A percentile compares a stretch with the other conserved stretches of the same genome.
phyloP scores from a whole-genome alignment of 2,797 vertebrate species.

The Parambassis ranga region DNA sequence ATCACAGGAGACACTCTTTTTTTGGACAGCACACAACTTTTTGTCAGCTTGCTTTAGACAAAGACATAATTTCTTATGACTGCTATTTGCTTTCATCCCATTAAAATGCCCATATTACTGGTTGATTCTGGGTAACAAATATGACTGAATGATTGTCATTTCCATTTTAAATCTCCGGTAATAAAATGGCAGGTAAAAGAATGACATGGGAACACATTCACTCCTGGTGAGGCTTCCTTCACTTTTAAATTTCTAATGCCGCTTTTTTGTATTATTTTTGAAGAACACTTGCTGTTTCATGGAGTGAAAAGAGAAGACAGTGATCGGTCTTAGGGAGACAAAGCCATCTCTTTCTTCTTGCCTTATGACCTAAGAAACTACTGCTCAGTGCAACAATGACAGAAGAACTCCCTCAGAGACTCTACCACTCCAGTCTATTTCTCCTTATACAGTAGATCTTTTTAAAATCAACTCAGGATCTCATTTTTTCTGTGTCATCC shows the following conservation, averaged over 20 bases:
- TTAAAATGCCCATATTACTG: no score
- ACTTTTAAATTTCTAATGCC: neutral
- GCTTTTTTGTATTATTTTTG: conserved; percentile 8
- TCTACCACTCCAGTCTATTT: conserved; percentile 21
- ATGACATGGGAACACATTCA: neutral
- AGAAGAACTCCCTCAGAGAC: conserved; percentile 22
- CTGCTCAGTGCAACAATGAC: conserved; percentile 23
- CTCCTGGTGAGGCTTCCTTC: neutral
- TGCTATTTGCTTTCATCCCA: neutral
- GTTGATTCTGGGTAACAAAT: no score
- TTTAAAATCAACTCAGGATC: conserved; percentile 9
- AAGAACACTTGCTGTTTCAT: conserved; percentile 17
- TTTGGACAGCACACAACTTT: neutral
- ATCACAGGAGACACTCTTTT: no score
- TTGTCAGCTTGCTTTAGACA: neutral
- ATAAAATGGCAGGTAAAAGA: neutral
- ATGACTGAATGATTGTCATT: no score
- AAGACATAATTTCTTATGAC: neutral
- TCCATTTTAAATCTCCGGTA: no score
- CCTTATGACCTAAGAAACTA: conserved; percentile 43
- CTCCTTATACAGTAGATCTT: conserved; percentile 9
- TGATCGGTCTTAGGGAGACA: conserved; percentile 50
- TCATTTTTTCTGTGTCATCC: neutral
- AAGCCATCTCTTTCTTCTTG: conserved; percentile 34
- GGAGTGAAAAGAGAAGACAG: conserved; percentile 15